These are phyloP conservation scores for Platygyra sinensis DNA, from an alignment of 64 coral and sea anemone species.

Conservation along the genomic window DNA sequence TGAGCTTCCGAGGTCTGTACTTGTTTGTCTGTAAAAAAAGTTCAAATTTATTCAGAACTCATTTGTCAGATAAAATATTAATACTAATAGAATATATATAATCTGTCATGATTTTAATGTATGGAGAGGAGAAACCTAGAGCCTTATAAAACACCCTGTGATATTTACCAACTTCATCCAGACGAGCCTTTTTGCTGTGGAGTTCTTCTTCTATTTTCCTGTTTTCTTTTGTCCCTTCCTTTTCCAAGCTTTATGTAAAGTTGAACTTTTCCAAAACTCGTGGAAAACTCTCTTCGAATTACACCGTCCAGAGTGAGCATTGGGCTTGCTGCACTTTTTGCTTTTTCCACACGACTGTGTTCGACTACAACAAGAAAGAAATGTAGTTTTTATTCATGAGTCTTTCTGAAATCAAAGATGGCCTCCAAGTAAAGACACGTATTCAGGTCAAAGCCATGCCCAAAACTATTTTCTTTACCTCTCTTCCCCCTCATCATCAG, in stretches of 20 bases:
- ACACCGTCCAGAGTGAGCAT: neutral
- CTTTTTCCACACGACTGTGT: neutral
- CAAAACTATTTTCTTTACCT: too few species aligned
- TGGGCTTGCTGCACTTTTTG: neutral
- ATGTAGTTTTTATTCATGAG: too few species aligned
- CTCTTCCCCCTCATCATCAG: too few species aligned
- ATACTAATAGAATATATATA: neutral
- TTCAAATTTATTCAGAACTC: neutral
- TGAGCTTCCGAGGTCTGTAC: neutral
- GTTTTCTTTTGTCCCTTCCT: slow-evolving; percentile 5
- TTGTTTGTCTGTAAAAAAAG: neutral
- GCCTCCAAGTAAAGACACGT: too few species aligned
- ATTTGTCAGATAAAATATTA: neutral
- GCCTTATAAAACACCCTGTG: neutral
- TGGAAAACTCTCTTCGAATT: neutral
- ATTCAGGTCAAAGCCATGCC: too few species aligned
- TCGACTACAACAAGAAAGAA: neutral
- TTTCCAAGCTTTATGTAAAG: slow-evolving; percentile 14
- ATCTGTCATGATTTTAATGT: neutral
- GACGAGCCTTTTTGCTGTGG: neutral
- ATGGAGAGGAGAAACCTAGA: neutral
- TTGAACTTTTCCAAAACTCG: neutral
- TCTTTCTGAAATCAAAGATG: too few species aligned
- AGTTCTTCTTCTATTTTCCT: neutral
- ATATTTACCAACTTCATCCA: slow-evolving; percentile 14